Percentiles rank a stretch among this genome's conserved stretches.
Conservation (phyloP, 2,797 vertebrate genomes). For the Craterocephalus amniculus region DNA sequence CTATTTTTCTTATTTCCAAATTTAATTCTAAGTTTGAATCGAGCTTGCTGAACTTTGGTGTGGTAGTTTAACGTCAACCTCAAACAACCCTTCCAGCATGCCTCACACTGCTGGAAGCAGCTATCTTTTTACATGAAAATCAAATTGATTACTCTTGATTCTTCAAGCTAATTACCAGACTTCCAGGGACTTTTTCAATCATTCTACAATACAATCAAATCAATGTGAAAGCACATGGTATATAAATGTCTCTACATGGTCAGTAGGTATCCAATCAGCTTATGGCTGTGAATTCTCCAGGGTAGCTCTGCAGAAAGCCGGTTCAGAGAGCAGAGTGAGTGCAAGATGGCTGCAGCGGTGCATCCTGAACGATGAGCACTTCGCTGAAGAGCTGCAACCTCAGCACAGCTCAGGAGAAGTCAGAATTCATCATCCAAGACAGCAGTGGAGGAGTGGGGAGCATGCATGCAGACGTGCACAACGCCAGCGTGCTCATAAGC, state of each 20-base stretch:
- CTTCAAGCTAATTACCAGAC: slow-evolving; percentile 9
- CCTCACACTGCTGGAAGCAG: neutral
- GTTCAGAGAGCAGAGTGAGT: neutral
- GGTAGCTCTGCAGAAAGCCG: slow-evolving; percentile 16
- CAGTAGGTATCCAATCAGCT: slow-evolving; percentile 10
- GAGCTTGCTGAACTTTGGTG: neutral
- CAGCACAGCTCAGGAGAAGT: slow-evolving; percentile 59
- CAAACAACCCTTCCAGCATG: neutral
- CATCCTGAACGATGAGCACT: slow-evolving; percentile 59
- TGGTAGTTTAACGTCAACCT: neutral
- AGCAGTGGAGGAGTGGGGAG: slow-evolving; percentile 34
- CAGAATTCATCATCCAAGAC: slow-evolving; percentile 76
- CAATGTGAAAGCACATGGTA: neutral
- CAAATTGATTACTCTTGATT: slow-evolving; percentile 1
- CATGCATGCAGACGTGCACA: slow-evolving; percentile 19
- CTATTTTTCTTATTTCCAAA: neutral
- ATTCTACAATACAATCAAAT: neutral
- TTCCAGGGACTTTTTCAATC: neutral
- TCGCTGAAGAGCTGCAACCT: slow-evolving; percentile 64
- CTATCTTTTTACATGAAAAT: neutral
- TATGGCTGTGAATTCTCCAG: slow-evolving; percentile 12
- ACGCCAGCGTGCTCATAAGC: slow-evolving; percentile 49
- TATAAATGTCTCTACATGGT: slow-evolving; percentile 12
- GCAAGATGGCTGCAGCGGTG: slow-evolving; percentile 16
- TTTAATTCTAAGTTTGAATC: neutral